Evolutionary conservation across 2,113 vertebrate genomes (phyloP), one percentile per base, ranked within the genome.

Genomic region (Pionites leucogaster): DNA sequence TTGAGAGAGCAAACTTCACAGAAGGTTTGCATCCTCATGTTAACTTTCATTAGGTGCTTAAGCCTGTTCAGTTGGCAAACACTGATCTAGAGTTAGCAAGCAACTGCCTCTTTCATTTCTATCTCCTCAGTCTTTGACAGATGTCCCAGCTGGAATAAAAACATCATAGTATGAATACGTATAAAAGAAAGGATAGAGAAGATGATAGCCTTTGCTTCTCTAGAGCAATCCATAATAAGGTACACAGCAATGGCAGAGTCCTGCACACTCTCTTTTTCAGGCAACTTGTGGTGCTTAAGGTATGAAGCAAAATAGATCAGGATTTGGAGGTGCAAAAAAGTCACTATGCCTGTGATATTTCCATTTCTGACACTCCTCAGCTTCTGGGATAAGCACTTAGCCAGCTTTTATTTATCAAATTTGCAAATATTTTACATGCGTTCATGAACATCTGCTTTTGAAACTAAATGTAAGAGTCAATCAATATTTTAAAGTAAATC

Each of bases 171-270:
- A n/a, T 27, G 33, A 63, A 59, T 9, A 5, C 35, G 7, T 41
- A 57, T 59, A 16, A 63, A 69, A 49, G 6, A 70, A 89, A 71
- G 2, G 14, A 17, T 31, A 77, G 29, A 70, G 13, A 53, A 80
- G 24, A 53, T 17, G 0, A 25, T 44, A 87, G n/a, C 9, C 28
- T 63, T 81, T 0, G 0, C 6, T 10, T 33, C 14, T 86, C 25
- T 47, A 50, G 18, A 28, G 4, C 37, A 70, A 65, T 41, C 37
- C 49, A 16, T 67, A 62, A 42, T 16, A n/a, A 46, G 2, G 2
- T 4, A 25, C 29, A 9, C 1, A 67, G 31, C 17, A 67, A 29
- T 17, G 16, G 27, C 8, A 44, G 33, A 52, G 22, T 33, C n/a
- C 28, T 76, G 22, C 35, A 42, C 9, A 16, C 29, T 13, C 31